Evolutionary conservation across 2,113 vertebrate species (phyloP).

Genomic region (Apus apus): DNA sequence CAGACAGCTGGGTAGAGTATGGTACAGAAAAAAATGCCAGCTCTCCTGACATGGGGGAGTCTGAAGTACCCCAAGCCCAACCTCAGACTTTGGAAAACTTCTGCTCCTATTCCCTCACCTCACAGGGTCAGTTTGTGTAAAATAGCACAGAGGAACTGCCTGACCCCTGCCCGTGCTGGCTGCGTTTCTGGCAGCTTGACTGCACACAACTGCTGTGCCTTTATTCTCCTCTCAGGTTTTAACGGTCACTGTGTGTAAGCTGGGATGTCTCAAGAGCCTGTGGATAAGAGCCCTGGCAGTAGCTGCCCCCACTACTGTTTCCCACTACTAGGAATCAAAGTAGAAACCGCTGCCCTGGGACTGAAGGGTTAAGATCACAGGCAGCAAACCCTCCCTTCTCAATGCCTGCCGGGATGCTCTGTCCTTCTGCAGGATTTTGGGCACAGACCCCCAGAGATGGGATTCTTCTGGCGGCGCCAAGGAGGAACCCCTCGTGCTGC

Average conservation of each 20-base stretch:
- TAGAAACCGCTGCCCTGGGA: not conserved
- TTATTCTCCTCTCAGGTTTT: not conserved
- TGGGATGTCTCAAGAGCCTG: not conserved
- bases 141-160: not conserved
- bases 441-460: not conserved
- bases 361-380: fast-evolving
- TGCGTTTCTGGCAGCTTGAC: not conserved
- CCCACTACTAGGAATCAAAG: not conserved
- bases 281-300: not conserved
- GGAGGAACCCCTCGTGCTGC: not conserved
- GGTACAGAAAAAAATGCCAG: not conserved
- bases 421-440: fast-evolving
- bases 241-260: not conserved
- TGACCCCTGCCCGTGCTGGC: not conserved
- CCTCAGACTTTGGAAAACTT: not conserved
- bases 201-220: not conserved
- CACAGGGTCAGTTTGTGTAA: not conserved
- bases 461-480: fast-evolving
- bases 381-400: not conserved
- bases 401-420: not conserved
- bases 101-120: not conserved
- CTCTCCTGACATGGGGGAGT: fast-evolving
- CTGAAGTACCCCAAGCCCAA: not conserved
- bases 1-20: not conserved
- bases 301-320: fast-evolving